Base-by-base conservation (phyloP, 2,113 vertebrate genomes). In the Morphnarchus princeps region DNA sequence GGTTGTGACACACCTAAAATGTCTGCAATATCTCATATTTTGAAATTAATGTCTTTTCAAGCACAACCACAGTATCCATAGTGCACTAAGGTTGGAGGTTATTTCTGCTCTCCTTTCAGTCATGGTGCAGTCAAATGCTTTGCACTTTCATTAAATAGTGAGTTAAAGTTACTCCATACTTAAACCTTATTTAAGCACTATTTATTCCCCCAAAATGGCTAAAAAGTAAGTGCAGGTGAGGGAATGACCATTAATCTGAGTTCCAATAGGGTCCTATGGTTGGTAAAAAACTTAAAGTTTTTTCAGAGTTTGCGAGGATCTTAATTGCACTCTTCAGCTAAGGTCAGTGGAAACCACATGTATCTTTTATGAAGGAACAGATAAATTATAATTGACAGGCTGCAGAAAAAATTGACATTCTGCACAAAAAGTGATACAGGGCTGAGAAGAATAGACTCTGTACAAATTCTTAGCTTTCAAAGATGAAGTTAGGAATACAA, bases 321-420 rank as follows among this genome's bases (percentile, higher is more conserved):
- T 87, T 76, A 86, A 63, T 20, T 70, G 20, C 25, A 34, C 14
- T 78, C 16, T 78, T 78, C 65, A 84, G 16, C 26, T 85, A 57
- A 84, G 49, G 47, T 93, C 78, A 72, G 43, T 87, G 65, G 31
- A 87, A 94, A 71, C 8, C 38, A 17, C 25, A 76, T 78, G 6
- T 74, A 43, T 89, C 17, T 82, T 95, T 89, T 87, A 79, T 94
- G 66, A 94, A 90, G 78, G 50, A 97, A 72, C 40, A 77, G 38
- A 54, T 38, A 91, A 80, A 87, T 55, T 89, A 19, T 74, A 94
- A 82, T 80, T 79, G 66, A 18, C 73, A 95, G 47, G 18, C 47
- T 78, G 20, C 54, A 71, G 91, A 59, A 34, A 94, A 97, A 91
- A 76, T 26, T 94, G 62, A 47, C 58, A 83, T 82, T 91, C 66